Base-by-base conservation (phyloP, 1,140 invertebrate genomes). In the Achatina immaculata region DNA sequence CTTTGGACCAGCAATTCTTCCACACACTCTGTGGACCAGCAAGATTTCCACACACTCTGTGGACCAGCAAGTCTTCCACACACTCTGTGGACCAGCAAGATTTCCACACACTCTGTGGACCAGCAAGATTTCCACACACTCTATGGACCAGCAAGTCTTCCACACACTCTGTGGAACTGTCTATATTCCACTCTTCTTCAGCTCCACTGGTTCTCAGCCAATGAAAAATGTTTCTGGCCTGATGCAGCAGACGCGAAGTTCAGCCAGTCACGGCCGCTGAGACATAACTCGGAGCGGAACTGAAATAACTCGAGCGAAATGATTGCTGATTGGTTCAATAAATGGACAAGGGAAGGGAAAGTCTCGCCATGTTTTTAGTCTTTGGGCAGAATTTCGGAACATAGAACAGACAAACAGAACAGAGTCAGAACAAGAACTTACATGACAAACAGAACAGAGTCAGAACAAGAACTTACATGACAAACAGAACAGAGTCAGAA, bases 251-350 rank as follows among this genome's bases (percentile, higher is more conserved):
- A 51, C 48, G 34, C 14, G 45, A 75, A 71, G 34, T 34, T 21
- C 34, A 34, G 45, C 78, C 45, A 55, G 40, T 73, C 69, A 55
- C 55, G 0, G 51, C 7, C 3, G 24, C 78, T 69, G 16, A 11
- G 31, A 19, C 24, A 43, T 43, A 76, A 62, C 58, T 65, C 28
- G 1, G 1, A 62, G 34, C 2, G 34, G 74, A 58, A 40, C 51
- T 51, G 9, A 21, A 55, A 34, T 14, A 76, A 76, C 31, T 76
- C 51, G 36, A 65, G 74, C 51, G 74, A 76, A 76, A 76, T 58
- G 51, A 51, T 62, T 76, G 58, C 74, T 76, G 51, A 62, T 65
- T 76, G 51, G 51, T 76, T 65, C 74, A 76, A 62, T 76, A 76
- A 76, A n/a, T 36, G 48, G n/a, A 62, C 51, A 40, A 31, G 11